Evolutionary conservation across 2,113 vertebrate species (phyloP).

Genomic region (Lynx canadensis): DNA sequence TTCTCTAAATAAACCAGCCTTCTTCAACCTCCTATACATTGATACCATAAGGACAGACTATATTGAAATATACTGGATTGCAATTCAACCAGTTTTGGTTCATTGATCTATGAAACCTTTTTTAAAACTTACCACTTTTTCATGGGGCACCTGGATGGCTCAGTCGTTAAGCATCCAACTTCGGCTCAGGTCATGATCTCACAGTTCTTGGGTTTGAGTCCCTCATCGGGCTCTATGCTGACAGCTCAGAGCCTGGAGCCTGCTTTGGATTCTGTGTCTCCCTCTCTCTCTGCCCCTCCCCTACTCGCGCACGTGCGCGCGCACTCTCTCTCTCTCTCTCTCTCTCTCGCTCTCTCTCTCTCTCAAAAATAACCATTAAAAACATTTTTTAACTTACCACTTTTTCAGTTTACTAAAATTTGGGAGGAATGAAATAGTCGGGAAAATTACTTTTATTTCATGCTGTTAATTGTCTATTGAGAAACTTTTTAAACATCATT

Average conservation of each 20-base stretch:
- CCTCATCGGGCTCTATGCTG: too few relatives aligned
- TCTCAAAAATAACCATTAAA: too few relatives aligned
- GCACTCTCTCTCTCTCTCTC: too few relatives aligned
- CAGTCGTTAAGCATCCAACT: too few relatives aligned
- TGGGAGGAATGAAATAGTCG: neutral
- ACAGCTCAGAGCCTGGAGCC: too few relatives aligned
- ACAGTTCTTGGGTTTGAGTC: too few relatives aligned
- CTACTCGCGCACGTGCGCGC: fast-evolving
- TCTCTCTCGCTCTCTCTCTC: too few relatives aligned
- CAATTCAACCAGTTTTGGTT: neutral
- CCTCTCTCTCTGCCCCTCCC: too few relatives aligned
- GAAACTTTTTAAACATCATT: neutral
- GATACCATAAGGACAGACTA: neutral
- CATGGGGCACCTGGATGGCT: too few relatives aligned
- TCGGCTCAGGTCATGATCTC: too few relatives aligned
- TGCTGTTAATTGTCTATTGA: neutral
- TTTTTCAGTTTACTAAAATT: slow-evolving; percentile 18
- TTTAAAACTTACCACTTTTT: neutral
- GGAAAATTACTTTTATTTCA: neutral
- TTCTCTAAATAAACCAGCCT: neutral
- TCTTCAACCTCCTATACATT: neutral
- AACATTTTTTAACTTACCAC: neutral
- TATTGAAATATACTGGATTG: neutral
- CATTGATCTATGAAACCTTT: neutral
- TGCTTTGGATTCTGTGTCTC: too few relatives aligned